Evolutionary conservation across 2,888 invertebrate genomes (phyloP).

Genomic region (Drosophila gaucha): DNA sequence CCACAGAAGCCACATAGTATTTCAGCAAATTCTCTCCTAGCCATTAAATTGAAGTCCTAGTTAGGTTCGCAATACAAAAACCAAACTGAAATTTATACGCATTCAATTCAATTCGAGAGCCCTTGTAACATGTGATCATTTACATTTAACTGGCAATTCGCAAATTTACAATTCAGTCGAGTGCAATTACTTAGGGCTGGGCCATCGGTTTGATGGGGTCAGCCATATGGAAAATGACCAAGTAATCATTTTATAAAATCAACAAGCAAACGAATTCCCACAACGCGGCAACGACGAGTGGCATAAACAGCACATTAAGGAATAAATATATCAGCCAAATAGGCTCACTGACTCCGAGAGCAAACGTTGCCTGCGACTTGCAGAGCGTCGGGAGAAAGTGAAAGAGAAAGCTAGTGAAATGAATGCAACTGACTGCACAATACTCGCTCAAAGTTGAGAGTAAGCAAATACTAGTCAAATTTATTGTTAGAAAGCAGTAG

Average conservation of each 20-base stretch:
- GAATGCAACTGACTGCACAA: neutral
- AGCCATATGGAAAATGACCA: constrained; percentile 62
- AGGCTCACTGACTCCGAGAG: constrained; percentile 16
- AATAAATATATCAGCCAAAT: constrained; percentile 55
- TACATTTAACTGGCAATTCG: constrained; percentile 32
- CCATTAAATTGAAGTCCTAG: neutral
- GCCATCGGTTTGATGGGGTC: constrained; percentile 33
- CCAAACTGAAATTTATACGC: neutral
- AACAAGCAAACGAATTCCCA: constrained; percentile 59
- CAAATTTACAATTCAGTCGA: constrained; percentile 64
- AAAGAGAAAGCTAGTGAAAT: neutral
- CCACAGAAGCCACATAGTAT: neutral
- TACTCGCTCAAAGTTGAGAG: neutral
- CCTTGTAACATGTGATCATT: constrained; percentile 22
- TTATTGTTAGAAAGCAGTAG: no score
- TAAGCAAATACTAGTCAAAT: no score
- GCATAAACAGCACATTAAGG: constrained; percentile 75
- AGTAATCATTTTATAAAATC: constrained; percentile 71
- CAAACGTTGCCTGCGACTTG: constrained; percentile 8
- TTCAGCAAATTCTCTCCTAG: neutral
- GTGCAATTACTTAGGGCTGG: constrained; percentile 60
- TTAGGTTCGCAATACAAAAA: constrained; percentile 8
- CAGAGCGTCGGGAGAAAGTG: constrained; percentile 2
- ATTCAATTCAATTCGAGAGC: neutral
- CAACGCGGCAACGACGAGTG: constrained; percentile 45